Conservation (phyloP, 1,140 invertebrate genomes). For the Anastrepha ludens region DNA sequence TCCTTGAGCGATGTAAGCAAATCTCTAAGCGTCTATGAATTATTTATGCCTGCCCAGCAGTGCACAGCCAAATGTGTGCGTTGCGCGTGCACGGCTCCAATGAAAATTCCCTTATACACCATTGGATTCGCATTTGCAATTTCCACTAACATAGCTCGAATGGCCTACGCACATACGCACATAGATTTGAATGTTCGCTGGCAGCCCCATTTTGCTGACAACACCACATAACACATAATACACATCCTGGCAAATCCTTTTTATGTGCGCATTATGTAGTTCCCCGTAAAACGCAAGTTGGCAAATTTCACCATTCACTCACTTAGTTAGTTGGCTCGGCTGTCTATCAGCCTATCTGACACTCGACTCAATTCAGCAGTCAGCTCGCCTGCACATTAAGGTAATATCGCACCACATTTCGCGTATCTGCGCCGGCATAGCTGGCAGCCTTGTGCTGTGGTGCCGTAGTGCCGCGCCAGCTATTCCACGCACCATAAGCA, state of each 20-base stretch:
- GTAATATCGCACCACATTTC: conserved; percentile 54
- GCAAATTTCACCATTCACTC: background rate
- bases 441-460: background rate
- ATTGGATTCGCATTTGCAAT: conserved; percentile 57
- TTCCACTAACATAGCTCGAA: background rate
- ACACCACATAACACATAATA: background rate
- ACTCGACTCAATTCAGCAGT: background rate
- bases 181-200: background rate
- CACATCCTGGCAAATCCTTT: conserved; percentile 69
- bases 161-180: background rate
- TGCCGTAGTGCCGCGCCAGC: conserved; percentile 41
- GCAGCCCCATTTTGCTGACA: conserved; percentile 19
- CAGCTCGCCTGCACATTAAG: background rate
- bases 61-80: conserved; percentile 17
- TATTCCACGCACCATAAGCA: conserved; percentile 69
- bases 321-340: background rate
- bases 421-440: background rate
- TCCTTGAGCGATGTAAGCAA: conserved; percentile 37
- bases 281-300: conserved; percentile 51
- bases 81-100: background rate
- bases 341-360: background rate
- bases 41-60: conserved; percentile 53
- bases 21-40: conserved; percentile 54
- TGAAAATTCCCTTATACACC: conserved; percentile 49
- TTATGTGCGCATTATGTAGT: conserved; percentile 73